These are phyloP conservation scores for Suncus etruscus DNA, from an alignment of 2,113 vertebrate species.

Conservation along the genomic window DNA sequence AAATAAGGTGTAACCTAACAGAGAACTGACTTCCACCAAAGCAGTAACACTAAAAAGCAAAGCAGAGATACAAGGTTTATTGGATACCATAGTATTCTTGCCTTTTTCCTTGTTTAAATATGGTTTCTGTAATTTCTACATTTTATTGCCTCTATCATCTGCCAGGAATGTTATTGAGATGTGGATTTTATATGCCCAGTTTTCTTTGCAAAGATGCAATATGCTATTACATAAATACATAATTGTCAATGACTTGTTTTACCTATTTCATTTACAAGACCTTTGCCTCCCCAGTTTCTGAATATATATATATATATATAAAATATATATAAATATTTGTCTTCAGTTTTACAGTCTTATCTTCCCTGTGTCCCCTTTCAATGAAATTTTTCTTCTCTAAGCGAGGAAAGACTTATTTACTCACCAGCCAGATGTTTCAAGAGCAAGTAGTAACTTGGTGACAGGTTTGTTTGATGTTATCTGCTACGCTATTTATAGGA, in stretches of 20 bases:
- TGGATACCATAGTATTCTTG: not conserved
- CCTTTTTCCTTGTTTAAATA: not conserved
- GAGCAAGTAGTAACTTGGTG: constrained; percentile 35
- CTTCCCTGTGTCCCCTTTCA: not conserved
- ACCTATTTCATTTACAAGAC: constrained; percentile 28
- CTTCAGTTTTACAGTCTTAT: constrained; percentile 14
- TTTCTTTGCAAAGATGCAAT: constrained; percentile 14
- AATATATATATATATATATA: not conserved
- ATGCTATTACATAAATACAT: not conserved
- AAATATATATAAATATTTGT: not conserved
- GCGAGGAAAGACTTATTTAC: constrained; percentile 23
- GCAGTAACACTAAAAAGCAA: not conserved
- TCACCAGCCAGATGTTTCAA: constrained; percentile 52
- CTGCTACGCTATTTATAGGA: constrained; percentile 52
- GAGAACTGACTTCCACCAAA: not conserved
- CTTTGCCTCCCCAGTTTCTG: not conserved
- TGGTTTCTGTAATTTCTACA: not conserved
- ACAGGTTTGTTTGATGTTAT: constrained; percentile 60
- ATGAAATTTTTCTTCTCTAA: constrained; percentile 29
- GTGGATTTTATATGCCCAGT: constrained; percentile 18
- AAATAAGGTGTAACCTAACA: not conserved
- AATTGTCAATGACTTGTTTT: not conserved
- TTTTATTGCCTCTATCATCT: not conserved
- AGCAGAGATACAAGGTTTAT: no score
- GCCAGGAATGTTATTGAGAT: constrained; percentile 17